These are phyloP conservation scores for Pavo muticus DNA, from an alignment of 2,113 vertebrate species.

Conservation along the genomic window DNA sequence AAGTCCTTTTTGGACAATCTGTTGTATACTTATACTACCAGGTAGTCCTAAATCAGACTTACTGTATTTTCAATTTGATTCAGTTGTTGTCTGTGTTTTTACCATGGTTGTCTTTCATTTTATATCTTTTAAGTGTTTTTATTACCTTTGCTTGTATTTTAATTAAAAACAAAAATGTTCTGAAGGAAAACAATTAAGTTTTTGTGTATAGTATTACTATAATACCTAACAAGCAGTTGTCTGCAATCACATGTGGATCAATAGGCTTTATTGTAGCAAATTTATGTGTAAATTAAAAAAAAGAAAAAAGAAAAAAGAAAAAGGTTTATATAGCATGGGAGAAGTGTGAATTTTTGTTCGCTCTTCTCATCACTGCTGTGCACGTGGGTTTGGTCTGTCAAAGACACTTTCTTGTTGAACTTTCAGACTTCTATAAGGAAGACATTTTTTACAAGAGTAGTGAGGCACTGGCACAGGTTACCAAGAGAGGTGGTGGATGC, in stretches of 20 bases:
- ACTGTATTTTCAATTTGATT: background rate
- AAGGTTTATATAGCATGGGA: background rate
- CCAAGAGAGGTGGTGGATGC: no score
- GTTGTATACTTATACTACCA: background rate
- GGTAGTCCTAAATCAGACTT: background rate
- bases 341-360: background rate
- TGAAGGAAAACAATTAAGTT: background rate
- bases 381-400: background rate
- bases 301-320: no score
- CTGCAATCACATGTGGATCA: background rate
- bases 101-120: background rate
- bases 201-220: background rate
- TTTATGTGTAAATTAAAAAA: background rate
- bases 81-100: background rate
- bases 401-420: background rate
- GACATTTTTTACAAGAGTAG: no score
- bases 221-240: background rate
- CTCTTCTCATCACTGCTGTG: background rate
- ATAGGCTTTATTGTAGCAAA: background rate
- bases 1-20: background rate
- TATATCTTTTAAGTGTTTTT: background rate
- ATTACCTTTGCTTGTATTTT: constrained; percentile 2
- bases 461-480: no score
- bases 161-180: constrained; percentile 19
- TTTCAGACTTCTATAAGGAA: background rate